phyloP scores from a whole-genome alignment of 92 coral and sea anemone genomes.

The Zoanthus solanderi region DNA sequence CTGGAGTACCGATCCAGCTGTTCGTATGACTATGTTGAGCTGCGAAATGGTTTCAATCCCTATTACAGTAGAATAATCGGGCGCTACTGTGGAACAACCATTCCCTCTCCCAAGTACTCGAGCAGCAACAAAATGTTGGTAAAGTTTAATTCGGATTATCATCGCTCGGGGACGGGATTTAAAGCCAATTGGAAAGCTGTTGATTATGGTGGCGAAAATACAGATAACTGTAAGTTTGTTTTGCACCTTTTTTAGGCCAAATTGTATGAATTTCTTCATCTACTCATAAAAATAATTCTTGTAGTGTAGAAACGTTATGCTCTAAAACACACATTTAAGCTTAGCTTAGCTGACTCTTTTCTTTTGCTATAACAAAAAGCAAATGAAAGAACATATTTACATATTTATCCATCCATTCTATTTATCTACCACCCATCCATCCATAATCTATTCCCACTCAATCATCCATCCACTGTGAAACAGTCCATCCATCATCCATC shows the following conservation, averaged over 20 bases:
- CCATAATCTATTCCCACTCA: background rate
- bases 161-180: constrained; percentile 36
- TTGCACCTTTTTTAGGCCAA: background rate
- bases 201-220: background rate
- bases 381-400: background rate
- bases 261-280: background rate
- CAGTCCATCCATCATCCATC: background rate
- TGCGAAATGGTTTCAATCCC: constrained; percentile 34
- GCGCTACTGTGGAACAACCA: constrained; percentile 31
- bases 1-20: background rate
- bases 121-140: constrained; percentile 11
- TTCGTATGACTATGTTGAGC: constrained; percentile 48
- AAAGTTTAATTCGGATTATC: constrained; percentile 40
- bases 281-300: no score
- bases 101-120: constrained; percentile 25
- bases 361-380: no score
- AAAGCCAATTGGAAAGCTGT: constrained; percentile 34
- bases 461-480: background rate
- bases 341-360: no score
- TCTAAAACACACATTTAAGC: no score
- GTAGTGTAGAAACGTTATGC: no score
- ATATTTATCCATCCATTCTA: background rate
- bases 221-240: background rate
- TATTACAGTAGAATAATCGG: constrained; percentile 10
- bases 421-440: background rate